These are phyloP conservation scores for Cotesia glomerata DNA, from an alignment of 1,140 invertebrate species.

Conservation along the genomic window DNA sequence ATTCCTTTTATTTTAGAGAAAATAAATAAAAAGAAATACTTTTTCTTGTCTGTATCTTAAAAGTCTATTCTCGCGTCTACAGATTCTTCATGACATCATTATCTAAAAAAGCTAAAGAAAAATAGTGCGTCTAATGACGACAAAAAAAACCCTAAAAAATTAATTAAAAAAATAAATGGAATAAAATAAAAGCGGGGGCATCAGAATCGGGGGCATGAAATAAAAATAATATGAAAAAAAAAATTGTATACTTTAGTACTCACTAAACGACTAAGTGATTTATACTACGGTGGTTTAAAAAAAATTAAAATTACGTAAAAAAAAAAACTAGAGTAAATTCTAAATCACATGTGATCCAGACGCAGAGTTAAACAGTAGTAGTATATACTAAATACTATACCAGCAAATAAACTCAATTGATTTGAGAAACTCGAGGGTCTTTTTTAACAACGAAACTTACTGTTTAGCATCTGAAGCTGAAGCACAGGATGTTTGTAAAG, in stretches of 20 bases:
- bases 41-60: too few species aligned
- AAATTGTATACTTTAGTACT: neutral
- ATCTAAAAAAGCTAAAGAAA: neutral
- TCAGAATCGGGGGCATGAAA: neutral
- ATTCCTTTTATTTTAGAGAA: too few species aligned
- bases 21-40: too few species aligned
- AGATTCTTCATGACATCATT: constrained; percentile 29
- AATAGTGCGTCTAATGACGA: neutral
- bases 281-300: constrained; percentile 14
- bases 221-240: neutral
- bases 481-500: constrained; percentile 23
- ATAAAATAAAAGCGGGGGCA: neutral
- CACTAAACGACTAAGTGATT: constrained; percentile 16
- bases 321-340: neutral
- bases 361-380: neutral
- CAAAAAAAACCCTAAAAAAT: too few species aligned
- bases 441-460: constrained; percentile 11
- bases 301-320: neutral
- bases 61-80: constrained; percentile 31
- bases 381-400: neutral
- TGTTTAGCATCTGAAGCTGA: neutral
- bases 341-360: constrained; percentile 20
- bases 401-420: constrained; percentile 26
- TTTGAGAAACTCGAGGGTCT: constrained; percentile 16
- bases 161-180: neutral